These are phyloP conservation scores for Brachyrhaphis roseni DNA, from an alignment of 2,797 vertebrate genomes.

Conservation along the genomic window DNA sequence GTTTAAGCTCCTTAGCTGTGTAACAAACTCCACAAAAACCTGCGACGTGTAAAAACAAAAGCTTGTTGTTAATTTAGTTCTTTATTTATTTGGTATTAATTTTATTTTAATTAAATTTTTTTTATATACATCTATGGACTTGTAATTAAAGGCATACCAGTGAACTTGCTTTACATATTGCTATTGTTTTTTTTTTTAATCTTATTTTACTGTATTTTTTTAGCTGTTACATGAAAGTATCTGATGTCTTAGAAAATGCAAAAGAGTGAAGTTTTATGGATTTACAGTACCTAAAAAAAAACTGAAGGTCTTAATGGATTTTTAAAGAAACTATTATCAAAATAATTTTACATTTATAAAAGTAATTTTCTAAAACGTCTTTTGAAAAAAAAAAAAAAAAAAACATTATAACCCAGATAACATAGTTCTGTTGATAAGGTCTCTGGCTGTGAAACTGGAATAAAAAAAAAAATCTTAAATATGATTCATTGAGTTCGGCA, in stretches of 20 bases:
- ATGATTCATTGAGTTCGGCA: conserved; percentile 10
- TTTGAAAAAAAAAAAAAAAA: conserved; percentile 10
- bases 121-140: background rate
- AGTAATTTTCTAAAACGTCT: background rate
- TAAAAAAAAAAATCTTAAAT: conserved; percentile 16
- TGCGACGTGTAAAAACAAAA: background rate
- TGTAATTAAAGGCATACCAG: background rate
- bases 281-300: background rate
- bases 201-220: background rate
- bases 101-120: background rate
- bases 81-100: background rate
- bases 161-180: background rate
- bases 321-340: background rate
- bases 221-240: background rate
- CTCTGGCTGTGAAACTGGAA: conserved; percentile 10
- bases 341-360: background rate
- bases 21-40: background rate
- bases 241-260: background rate
- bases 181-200: background rate
- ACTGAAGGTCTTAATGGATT: background rate
- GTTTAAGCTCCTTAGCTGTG: background rate
- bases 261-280: background rate
- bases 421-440: background rate
- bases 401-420: background rate
- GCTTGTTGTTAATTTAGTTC: background rate